Evolutionary conservation across 1,140 invertebrate genomes (phyloP).

Genomic region (Scaptodrosophila lebanonensis): DNA sequence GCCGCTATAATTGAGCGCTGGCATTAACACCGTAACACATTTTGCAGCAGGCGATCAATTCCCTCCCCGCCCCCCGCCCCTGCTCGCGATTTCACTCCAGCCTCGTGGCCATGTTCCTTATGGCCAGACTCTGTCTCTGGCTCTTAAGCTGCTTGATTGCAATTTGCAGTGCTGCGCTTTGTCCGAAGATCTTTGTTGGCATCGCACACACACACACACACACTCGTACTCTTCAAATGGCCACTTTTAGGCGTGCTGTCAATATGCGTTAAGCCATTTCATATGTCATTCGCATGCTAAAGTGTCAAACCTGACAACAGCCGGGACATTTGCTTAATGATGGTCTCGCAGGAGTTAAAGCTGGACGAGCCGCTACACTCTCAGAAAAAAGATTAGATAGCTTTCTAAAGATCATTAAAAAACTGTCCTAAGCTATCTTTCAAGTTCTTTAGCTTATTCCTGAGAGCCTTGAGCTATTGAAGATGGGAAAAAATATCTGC

Average conservation of each 20-base stretch:
- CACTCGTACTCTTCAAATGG: conserved; percentile 39
- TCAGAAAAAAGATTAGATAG: too few species aligned
- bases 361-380: too few species aligned
- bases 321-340: conserved; percentile 72
- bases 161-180: conserved; percentile 10
- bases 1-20: conserved; percentile 32
- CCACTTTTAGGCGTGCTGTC: conserved; percentile 69
- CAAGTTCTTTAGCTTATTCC: too few species aligned
- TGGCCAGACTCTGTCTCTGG: too few species aligned
- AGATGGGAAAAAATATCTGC: too few species aligned
- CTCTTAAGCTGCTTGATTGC: conserved; percentile 35
- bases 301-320: conserved; percentile 73
- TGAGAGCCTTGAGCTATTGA: too few species aligned
- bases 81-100: background rate
- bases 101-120: background rate
- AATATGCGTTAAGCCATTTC: conserved; percentile 72
- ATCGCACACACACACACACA: conserved; percentile 8
- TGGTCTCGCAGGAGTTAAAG: too few species aligned
- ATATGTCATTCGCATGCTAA: conserved; percentile 65
- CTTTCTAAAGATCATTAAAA: too few species aligned
- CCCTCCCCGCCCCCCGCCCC: background rate
- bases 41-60: conserved; percentile 22
- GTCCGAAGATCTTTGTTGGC: conserved; percentile 4
- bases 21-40: conserved; percentile 62
- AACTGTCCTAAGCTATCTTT: too few species aligned